Base-by-base conservation (phyloP, 2,113 vertebrate species). In the Bubalus kerabau region DNA sequence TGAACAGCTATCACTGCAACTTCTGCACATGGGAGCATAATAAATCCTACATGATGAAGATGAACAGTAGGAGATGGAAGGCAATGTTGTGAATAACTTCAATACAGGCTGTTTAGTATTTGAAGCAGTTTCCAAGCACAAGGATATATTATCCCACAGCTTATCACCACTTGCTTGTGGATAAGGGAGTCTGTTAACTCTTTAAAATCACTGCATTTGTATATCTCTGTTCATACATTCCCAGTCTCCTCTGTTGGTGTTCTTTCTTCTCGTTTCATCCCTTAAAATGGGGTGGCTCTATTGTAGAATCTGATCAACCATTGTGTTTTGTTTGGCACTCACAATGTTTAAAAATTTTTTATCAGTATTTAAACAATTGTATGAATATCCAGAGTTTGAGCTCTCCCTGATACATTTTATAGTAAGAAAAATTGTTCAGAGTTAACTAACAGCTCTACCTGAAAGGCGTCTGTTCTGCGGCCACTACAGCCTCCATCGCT, bases 11-110 rank as follows among this genome's bases (percentile, higher is more conserved):
- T 11, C 54, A 28, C 36, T 40, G 14, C 15, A 85, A 32, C 28
- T 48, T 52, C 24, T n/a, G 28, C 82, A 52, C 62, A 11, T 30
- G 95, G 78, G 43, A 83, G 24, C 15, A 10, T 48, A 82, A 78
- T 86, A 93, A 95, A 96, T 93, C 54, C 23, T 48, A n/a, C 21
- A 7, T 28, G 76, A 91, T 85, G 48, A 90, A 92, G 93, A 96
- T 36, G 82, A 94, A 76, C 93, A 95, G 97, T 94, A 94, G 60
- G 91, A 87, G 46, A 67, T 46, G 84, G 62, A 46, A 76, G 64
- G 82, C 52, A 23, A 26, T n/a, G 50, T 32, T 59, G 57, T 94
- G 87, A 88, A 50, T 91, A 86, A 92, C 64, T 76, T 95, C 91
- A 95, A 3, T 84, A 54, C 6, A 60, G 30, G 5, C 52, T 32